phyloP scores from a whole-genome alignment of 2,113 vertebrate genomes.

The Mesitornis unicolor region DNA sequence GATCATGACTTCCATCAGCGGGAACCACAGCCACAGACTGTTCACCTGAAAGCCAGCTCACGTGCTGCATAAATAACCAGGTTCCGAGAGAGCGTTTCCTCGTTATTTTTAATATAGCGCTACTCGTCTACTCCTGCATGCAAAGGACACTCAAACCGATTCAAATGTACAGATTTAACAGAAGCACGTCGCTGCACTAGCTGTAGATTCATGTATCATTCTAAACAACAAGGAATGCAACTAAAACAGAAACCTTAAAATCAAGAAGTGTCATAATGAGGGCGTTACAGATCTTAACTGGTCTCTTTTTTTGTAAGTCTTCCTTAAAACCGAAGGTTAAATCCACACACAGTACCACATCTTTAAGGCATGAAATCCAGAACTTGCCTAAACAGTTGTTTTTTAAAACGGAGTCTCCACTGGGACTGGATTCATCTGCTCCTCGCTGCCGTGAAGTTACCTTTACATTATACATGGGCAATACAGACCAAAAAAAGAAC shows the following conservation, averaged over 20 bases:
- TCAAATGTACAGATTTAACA: slow-evolving; percentile 5
- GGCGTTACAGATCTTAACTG: background rate
- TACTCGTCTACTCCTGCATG: slow-evolving; percentile 22
- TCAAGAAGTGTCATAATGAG: background rate
- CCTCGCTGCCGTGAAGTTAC: background rate
- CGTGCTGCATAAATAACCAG: slow-evolving; percentile 16
- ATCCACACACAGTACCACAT: background rate
- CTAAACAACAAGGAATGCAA: background rate
- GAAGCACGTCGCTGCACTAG: background rate
- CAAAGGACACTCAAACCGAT: slow-evolving; percentile 8
- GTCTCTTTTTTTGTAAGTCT: background rate
- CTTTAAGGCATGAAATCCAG: background rate
- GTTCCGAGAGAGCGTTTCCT: slow-evolving; percentile 20
- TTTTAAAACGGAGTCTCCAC: background rate
- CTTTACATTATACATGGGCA: background rate
- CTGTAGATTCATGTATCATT: background rate
- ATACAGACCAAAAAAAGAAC: background rate
- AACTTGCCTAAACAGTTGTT: background rate
- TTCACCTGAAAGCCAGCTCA: background rate
- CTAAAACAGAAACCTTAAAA: background rate
- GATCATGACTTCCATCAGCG: background rate
- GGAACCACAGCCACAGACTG: background rate
- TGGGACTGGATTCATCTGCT: background rate
- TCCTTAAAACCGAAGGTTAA: background rate
- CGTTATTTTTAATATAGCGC: slow-evolving; percentile 18